Conservation (phyloP, 2,888 invertebrate species). For the Mythimna lalbum region DNA sequence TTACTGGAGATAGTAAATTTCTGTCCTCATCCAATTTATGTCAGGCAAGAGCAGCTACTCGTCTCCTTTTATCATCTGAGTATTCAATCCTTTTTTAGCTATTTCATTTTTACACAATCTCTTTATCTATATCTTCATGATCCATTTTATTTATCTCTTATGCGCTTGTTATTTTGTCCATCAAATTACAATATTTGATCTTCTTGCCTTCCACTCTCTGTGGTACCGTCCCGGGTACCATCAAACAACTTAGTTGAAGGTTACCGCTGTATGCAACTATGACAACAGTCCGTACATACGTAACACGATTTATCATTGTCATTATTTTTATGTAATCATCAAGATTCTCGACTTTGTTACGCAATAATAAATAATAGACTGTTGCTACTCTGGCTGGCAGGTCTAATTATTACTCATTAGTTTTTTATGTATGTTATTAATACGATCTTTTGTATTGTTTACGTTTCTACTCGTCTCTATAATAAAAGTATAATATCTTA, state of each 20-base stretch:
- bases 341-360: slow-evolving; percentile 30
- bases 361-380: slow-evolving; percentile 34
- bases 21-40: background rate
- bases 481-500: background rate
- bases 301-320: slow-evolving; percentile 40
- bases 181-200: background rate
- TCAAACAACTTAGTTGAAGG: slow-evolving; percentile 28
- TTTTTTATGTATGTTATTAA: slow-evolving; percentile 1
- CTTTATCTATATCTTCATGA: background rate
- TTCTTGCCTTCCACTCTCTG: background rate
- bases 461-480: slow-evolving; percentile 5
- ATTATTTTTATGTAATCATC: slow-evolving; percentile 50
- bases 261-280: slow-evolving; percentile 23
- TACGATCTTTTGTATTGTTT: slow-evolving; percentile 12
- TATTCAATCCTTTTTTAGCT: background rate
- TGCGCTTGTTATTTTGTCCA: background rate
- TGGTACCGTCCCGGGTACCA: slow-evolving; percentile 20
- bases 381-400: slow-evolving; percentile 13
- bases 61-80: background rate
- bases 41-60: background rate
- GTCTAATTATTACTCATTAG: slow-evolving; percentile 8
- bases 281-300: slow-evolving; percentile 24
- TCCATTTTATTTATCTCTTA: background rate
- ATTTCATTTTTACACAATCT: background rate
- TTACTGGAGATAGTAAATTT: background rate